A percentile compares a stretch with the other conserved stretches of the same genome.
Conservation (phyloP, 2,113 vertebrate species). For the Hucho hucho region DNA sequence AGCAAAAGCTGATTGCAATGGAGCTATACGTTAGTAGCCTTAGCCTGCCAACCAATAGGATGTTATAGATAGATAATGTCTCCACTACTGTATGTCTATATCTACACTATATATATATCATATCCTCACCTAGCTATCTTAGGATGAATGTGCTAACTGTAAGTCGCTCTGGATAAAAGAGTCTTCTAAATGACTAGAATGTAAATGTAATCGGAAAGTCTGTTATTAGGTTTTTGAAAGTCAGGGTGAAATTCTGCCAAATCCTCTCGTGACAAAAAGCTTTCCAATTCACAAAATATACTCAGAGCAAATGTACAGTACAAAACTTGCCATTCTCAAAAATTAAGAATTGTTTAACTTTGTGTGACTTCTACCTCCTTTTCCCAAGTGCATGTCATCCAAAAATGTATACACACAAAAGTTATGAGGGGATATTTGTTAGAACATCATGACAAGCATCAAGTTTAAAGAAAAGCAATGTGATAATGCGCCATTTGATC, state of each 20-base stretch:
- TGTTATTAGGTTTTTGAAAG: neutral
- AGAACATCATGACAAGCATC: neutral
- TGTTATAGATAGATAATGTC: too few relatives aligned
- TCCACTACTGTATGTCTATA: too few relatives aligned
- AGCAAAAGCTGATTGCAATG: neutral
- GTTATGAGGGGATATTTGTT: neutral
- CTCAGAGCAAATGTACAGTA: neutral
- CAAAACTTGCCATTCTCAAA: neutral
- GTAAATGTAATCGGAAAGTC: too few relatives aligned
- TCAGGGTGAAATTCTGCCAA: neutral
- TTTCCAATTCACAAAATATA: neutral
- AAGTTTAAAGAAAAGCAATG: neutral
- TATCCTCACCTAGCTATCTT: too few relatives aligned
- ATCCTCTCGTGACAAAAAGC: neutral
- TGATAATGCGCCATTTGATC: slow-evolving; percentile 31
- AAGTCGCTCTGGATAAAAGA: too few relatives aligned
- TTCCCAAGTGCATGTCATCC: neutral
- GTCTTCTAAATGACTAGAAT: too few relatives aligned
- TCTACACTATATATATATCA: too few relatives aligned
- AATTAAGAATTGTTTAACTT: neutral
- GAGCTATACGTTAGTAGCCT: neutral
- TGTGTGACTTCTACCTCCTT: too few relatives aligned
- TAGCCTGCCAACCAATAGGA: neutral
- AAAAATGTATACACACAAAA: neutral
- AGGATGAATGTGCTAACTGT: too few relatives aligned